Evolutionary conservation across 2,888 invertebrate species (phyloP).

Genomic region (Drosophila falleni): DNA sequence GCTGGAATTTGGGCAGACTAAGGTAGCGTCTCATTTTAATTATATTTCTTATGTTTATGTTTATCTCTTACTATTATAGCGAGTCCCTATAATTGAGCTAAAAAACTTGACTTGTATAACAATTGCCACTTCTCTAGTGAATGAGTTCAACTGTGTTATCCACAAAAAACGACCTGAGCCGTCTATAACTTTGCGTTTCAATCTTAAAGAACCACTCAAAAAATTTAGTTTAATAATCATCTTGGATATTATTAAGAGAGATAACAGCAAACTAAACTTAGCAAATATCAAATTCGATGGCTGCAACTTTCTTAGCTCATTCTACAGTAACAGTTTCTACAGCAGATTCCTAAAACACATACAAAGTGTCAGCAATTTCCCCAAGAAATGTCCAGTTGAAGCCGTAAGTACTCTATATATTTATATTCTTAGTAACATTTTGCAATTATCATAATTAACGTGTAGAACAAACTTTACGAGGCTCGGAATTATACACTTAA

Average conservation of each 20-base stretch:
- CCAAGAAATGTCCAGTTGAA: too few species aligned
- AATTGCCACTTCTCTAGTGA: background rate
- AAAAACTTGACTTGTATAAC: conserved; percentile 28
- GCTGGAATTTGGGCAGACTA: background rate
- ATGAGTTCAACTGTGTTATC: conserved; percentile 23
- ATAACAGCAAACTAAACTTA: conserved; percentile 23
- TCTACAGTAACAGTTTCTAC: too few species aligned
- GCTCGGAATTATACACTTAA: too few species aligned
- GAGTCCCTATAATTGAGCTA: background rate
- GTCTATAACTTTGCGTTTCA: conserved; percentile 6
- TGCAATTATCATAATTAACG: too few species aligned
- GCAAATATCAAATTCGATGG: too few species aligned
- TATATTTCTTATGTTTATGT: background rate
- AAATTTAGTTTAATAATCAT: conserved; percentile 12
- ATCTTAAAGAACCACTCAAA: conserved; percentile 18
- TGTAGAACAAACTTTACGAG: too few species aligned
- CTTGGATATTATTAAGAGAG: conserved; percentile 46
- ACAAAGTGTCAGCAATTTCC: too few species aligned
- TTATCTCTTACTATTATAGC: background rate
- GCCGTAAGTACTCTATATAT: too few species aligned
- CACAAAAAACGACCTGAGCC: conserved; percentile 1
- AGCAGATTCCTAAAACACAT: too few species aligned
- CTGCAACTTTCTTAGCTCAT: too few species aligned
- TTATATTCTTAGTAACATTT: too few species aligned
- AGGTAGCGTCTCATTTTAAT: conserved; percentile 3